A percentile compares a stretch with the other conserved stretches of the same genome.
These are phyloP conservation scores for Leucophenga maculata DNA, from an alignment of 2,888 invertebrate species.

Conservation along the genomic window DNA sequence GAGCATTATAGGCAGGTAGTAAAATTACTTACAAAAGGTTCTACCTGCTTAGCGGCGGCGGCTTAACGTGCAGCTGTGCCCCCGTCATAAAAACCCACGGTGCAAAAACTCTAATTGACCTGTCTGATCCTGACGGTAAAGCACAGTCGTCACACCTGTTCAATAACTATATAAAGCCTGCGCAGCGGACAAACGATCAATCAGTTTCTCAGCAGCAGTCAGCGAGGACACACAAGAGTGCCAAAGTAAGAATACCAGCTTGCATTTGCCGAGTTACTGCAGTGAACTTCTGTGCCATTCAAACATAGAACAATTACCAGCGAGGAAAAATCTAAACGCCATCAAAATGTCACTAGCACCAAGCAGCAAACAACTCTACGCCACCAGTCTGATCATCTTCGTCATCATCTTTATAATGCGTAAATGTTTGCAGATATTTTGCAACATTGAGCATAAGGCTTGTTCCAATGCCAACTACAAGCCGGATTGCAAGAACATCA, in stretches of 20 bases:
- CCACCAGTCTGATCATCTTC: conserved; percentile 58
- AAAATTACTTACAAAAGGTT: too few relatives aligned
- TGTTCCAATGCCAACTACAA: conserved; percentile 35
- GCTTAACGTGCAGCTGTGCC: too few relatives aligned
- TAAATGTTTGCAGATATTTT: conserved; percentile 59
- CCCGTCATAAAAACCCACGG: background rate
- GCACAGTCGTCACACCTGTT: too few relatives aligned
- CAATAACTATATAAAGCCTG: background rate
- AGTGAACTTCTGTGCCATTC: background rate
- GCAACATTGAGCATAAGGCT: conserved; percentile 57
- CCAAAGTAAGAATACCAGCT: background rate
- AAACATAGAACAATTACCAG: background rate
- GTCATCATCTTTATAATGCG: conserved; percentile 59
- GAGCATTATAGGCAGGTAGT: too few relatives aligned
- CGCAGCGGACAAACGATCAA: background rate
- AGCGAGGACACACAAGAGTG: background rate
- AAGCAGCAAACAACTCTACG: conserved; percentile 61
- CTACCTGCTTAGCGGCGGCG: too few relatives aligned
- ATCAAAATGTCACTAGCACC: conserved; percentile 54
- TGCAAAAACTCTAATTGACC: background rate
- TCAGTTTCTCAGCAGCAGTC: conserved; percentile 4
- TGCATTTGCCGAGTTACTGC: background rate
- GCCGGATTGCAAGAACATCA: conserved; percentile 31
- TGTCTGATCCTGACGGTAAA: too few relatives aligned
- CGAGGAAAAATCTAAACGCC: background rate